These are phyloP conservation scores for Todiramphus saurophagus DNA, from an alignment of 2,113 vertebrate species.

Conservation along the genomic window DNA sequence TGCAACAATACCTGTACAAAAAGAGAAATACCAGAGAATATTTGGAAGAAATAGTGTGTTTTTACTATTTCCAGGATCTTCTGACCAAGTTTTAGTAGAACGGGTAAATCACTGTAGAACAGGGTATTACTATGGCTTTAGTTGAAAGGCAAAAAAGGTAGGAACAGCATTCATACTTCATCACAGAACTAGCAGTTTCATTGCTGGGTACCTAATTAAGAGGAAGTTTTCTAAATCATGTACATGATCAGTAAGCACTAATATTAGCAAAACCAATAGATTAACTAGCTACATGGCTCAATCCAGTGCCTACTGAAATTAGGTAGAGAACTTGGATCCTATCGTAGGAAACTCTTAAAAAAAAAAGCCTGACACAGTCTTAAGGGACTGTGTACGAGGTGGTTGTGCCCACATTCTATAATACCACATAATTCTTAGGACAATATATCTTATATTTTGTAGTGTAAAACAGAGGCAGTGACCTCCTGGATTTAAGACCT, in stretches of 20 bases:
- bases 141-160: background rate
- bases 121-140: background rate
- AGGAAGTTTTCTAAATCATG: background rate
- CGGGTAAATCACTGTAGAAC: background rate
- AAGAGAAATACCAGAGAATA: background rate
- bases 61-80: background rate
- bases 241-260: background rate
- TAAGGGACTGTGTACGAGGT: background rate
- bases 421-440: background rate
- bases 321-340: background rate
- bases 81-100: background rate
- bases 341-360: background rate
- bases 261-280: background rate
- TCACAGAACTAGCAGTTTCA: background rate
- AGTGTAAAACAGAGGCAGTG: background rate
- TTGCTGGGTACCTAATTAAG: background rate
- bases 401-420: background rate
- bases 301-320: background rate
- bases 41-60: background rate
- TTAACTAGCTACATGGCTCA: background rate
- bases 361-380: background rate
- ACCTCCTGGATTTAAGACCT: background rate
- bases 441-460: background rate
- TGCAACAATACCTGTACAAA: background rate
- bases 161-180: background rate